Conservation (phyloP, 2,113 vertebrate species). For the Formicarius rufipectus region DNA sequence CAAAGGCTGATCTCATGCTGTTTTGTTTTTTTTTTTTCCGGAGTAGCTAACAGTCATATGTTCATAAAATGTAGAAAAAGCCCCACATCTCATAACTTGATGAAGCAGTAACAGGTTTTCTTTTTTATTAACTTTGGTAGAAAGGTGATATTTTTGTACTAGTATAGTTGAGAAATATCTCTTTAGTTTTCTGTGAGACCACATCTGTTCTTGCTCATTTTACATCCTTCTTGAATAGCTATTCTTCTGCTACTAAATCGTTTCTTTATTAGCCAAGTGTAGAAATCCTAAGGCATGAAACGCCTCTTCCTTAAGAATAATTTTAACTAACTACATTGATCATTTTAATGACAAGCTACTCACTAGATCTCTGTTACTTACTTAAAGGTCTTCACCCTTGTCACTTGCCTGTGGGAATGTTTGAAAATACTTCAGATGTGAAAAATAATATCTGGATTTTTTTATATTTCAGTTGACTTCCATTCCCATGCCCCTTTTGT, state of each 20-base stretch:
- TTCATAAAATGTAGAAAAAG: not conserved
- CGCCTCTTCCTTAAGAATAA: constrained; percentile 28
- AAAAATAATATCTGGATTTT: not conserved
- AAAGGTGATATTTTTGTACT: not conserved
- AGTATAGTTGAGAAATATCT: not conserved
- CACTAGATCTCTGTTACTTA: constrained; percentile 4
- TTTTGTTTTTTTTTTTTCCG: not conserved
- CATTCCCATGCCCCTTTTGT: not conserved
- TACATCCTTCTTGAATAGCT: not conserved
- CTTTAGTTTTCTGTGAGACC: not conserved
- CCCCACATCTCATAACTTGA: not conserved
- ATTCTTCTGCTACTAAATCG: constrained; percentile 3
- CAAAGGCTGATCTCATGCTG: not conserved
- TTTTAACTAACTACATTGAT: constrained; percentile 29
- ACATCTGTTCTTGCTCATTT: constrained; percentile 10
- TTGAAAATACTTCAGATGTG: not conserved
- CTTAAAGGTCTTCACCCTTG: constrained; percentile 33
- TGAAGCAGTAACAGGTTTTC: not conserved
- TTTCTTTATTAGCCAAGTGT: not conserved
- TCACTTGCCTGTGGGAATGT: not conserved
- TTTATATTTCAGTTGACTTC: not conserved
- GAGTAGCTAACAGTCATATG: not conserved
- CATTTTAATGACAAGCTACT: not conserved
- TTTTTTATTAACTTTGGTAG: not conserved
- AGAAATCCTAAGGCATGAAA: not conserved